These are phyloP conservation scores for Agriopis marginaria DNA, from an alignment of 2,888 invertebrate genomes.

Conservation along the genomic window DNA sequence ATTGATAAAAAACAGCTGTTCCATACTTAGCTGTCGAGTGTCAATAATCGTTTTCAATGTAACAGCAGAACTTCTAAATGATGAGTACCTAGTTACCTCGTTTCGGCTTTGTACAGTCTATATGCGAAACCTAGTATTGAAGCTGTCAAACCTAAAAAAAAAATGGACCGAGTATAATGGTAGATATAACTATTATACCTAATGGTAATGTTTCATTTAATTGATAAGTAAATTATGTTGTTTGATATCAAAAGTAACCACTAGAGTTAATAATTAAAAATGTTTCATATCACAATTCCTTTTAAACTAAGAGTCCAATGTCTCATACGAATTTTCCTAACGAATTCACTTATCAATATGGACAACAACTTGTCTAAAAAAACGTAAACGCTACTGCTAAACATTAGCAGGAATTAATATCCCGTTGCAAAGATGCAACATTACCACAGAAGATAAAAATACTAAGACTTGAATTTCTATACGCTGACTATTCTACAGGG, in stretches of 20 bases:
- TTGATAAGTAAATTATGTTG: conserved; percentile 1
- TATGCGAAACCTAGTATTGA: too few relatives aligned
- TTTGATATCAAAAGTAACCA: conserved; percentile 17
- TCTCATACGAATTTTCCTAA: conserved; percentile 28
- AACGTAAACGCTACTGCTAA: conserved; percentile 36
- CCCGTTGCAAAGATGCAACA: conserved; percentile 25
- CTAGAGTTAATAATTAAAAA: conserved; percentile 17
- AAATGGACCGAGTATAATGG: neutral
- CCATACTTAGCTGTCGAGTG: too few relatives aligned
- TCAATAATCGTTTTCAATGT: too few relatives aligned
- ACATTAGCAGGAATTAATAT: conserved; percentile 39
- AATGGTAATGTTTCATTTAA: conserved; percentile 5
- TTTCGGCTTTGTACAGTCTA: too few relatives aligned
- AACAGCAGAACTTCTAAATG: too few relatives aligned
- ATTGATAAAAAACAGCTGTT: too few relatives aligned
- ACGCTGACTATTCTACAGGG: too few relatives aligned
- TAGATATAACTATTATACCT: neutral
- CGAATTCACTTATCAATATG: conserved; percentile 29
- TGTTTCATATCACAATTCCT: conserved; percentile 34
- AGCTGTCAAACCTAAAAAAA: too few relatives aligned
- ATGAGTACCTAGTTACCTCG: too few relatives aligned
- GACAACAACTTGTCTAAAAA: conserved; percentile 31
- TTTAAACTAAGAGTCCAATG: conserved; percentile 26
- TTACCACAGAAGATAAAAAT: neutral
- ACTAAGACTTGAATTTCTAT: too few relatives aligned